Evolutionary conservation across 2,888 invertebrate species (phyloP).

Genomic region (Dysmachus trigonus): DNA sequence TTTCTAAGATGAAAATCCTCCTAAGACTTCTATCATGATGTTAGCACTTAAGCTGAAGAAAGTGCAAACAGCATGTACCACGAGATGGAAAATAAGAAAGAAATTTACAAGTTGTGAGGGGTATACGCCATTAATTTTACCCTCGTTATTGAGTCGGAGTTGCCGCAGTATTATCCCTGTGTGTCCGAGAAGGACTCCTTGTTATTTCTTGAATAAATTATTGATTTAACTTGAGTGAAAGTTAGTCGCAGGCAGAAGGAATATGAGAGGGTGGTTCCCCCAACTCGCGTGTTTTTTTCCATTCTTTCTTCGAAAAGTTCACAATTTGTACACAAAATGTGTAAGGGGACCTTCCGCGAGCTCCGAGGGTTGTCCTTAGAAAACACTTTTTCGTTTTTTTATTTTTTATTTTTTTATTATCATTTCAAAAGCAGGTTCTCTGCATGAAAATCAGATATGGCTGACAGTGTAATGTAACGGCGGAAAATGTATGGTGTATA

Average conservation of each 20-base stretch:
- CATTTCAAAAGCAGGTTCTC: constrained; percentile 15
- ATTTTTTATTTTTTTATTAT: neutral
- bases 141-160: constrained; percentile 47
- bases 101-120: constrained; percentile 28
- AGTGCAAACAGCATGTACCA: neutral
- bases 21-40: neutral
- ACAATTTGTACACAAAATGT: constrained; percentile 35
- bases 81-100: constrained; percentile 7
- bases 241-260: neutral
- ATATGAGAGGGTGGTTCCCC: constrained; percentile 43
- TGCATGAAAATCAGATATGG: constrained; percentile 31
- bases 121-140: constrained; percentile 48
- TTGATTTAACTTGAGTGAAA: constrained; percentile 45
- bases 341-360: neutral
- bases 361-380: constrained; percentile 20
- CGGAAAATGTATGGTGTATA: neutral
- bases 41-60: constrained; percentile 25
- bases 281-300: constrained; percentile 30
- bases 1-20: neutral
- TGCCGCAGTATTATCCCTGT: constrained; percentile 30
- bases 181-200: constrained; percentile 35
- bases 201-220: constrained; percentile 47
- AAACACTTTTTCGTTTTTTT: neutral
- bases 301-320: constrained; percentile 14
- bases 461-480: constrained; percentile 23